Conservation (phyloP, 2,888 invertebrate species). For the Callosobruchus maculatus region DNA sequence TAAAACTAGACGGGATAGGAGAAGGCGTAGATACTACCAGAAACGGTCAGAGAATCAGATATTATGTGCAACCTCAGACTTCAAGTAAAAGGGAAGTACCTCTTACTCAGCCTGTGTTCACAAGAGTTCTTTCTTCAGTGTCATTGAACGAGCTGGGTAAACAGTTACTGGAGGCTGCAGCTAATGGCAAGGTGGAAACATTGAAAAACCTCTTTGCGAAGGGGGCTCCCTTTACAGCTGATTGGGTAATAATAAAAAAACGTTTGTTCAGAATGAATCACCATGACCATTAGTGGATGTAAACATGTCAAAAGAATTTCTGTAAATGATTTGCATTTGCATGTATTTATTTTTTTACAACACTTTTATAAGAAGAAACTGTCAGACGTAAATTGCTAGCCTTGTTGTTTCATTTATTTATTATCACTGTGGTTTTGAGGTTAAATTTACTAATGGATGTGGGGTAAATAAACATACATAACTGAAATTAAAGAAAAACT, state of each 20-base stretch:
- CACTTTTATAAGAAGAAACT: no score
- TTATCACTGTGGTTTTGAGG: no score
- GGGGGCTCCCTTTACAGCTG: slow-evolving; percentile 89
- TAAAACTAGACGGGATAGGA: slow-evolving; percentile 27
- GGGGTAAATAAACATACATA: no score
- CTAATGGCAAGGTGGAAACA: slow-evolving; percentile 71
- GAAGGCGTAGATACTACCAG: slow-evolving; percentile 15
- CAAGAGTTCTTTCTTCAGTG: slow-evolving; percentile 25
- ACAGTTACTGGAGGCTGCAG: slow-evolving; percentile 72
- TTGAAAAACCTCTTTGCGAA: slow-evolving; percentile 75
- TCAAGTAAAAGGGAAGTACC: background rate
- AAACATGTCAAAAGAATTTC: no score
- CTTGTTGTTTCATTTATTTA: no score
- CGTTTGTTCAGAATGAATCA: background rate
- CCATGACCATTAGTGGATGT: background rate
- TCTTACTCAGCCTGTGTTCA: background rate
- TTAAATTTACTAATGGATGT: no score
- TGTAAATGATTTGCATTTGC: no score
- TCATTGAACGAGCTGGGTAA: slow-evolving; percentile 78
- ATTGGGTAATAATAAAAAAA: slow-evolving; percentile 66
- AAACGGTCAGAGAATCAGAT: slow-evolving; percentile 25
- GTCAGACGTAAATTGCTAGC: no score
- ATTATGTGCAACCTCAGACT: slow-evolving; percentile 14
- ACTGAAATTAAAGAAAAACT: no score
- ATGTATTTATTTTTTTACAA: no score